phyloP scores from a whole-genome alignment of 2,888 invertebrate genomes.

The Pammene aurita region DNA sequence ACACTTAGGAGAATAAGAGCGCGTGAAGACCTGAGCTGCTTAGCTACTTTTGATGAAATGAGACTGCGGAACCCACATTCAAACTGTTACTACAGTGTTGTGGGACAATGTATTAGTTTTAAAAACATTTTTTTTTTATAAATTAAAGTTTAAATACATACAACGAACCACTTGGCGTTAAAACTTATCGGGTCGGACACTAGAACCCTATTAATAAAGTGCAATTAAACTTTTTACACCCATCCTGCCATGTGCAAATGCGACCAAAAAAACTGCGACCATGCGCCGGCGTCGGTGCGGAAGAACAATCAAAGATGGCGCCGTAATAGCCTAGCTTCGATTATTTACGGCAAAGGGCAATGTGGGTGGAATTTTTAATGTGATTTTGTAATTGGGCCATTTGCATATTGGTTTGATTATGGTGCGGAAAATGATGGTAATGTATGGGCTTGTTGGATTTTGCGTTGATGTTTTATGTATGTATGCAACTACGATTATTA shows the following conservation, averaged over 20 bases:
- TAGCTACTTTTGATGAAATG: too few species aligned
- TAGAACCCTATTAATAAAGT: not conserved
- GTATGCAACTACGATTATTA: not conserved
- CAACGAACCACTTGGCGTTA: too few species aligned
- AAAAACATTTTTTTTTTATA: too few species aligned
- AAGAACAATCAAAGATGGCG: conserved; percentile 36
- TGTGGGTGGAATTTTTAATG: conserved; percentile 28
- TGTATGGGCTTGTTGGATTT: not conserved
- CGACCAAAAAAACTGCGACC: conserved; percentile 6
- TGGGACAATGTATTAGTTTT: too few species aligned
- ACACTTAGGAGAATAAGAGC: too few species aligned
- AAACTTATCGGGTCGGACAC: too few species aligned
- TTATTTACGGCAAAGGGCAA: conserved; percentile 25
- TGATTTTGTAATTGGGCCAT: conserved; percentile 17
- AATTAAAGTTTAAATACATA: too few species aligned
- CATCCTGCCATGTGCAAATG: conserved; percentile 25
- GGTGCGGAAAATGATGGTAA: not conserved
- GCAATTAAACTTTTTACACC: conserved; percentile 15
- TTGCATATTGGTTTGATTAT: conserved; percentile 21
- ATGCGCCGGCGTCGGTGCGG: conserved; percentile 33
- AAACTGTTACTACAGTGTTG: too few species aligned
- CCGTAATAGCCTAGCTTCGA: conserved; percentile 11
- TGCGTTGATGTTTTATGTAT: not conserved
- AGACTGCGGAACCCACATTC: too few species aligned
- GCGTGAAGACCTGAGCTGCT: too few species aligned